Evolutionary conservation across 2,888 invertebrate species (phyloP).

Genomic region (Lasioglossum vierecki): DNA sequence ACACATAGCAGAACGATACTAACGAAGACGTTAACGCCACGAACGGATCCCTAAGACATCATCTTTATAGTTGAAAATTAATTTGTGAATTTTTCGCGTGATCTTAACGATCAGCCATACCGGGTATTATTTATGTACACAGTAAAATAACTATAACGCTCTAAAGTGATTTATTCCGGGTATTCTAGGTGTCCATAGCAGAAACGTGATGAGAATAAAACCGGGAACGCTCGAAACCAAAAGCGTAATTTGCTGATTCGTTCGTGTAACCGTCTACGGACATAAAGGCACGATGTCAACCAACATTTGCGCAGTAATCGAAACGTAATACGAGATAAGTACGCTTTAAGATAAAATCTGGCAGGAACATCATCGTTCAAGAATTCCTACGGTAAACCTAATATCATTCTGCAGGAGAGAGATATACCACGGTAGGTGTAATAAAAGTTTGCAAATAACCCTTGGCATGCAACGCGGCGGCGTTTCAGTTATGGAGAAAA

Average conservation of each 20-base stretch:
- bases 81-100: background rate
- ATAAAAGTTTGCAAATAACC: slow-evolving; percentile 34
- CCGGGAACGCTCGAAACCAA: background rate
- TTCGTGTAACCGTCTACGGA: background rate
- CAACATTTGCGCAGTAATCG: background rate
- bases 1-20: background rate
- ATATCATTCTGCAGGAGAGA: background rate
- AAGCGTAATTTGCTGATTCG: background rate
- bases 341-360: background rate
- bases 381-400: slow-evolving; percentile 15
- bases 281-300: background rate
- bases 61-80: background rate
- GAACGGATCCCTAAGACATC: background rate
- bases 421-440: slow-evolving; percentile 14
- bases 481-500: slow-evolving; percentile 64
- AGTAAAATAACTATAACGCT: background rate
- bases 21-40: background rate
- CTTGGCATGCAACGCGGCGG: background rate
- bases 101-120: background rate
- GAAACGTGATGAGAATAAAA: background rate
- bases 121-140: background rate
- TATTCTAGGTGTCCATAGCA: background rate
- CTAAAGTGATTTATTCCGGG: background rate
- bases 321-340: slow-evolving; percentile 7
- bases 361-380: slow-evolving; percentile 3